Conservation (phyloP, 1,140 invertebrate species). For the Drosophila leontia region DNA sequence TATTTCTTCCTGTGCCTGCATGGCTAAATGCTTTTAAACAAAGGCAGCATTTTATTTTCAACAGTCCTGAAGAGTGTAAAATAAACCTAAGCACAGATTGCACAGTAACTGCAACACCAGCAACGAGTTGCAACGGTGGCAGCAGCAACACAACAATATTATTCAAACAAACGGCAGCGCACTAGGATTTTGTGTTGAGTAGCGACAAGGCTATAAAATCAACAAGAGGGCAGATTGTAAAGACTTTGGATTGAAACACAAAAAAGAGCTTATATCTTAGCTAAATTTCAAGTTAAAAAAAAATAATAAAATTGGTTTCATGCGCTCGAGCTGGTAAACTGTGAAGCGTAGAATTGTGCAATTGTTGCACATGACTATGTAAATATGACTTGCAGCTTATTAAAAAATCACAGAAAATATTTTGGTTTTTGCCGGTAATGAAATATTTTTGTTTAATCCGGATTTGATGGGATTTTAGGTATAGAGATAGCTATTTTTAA, state of each 20-base stretch:
- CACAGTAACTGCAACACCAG: slow-evolving; percentile 43
- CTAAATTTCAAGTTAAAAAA: slow-evolving; percentile 1
- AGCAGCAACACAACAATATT: slow-evolving; percentile 49
- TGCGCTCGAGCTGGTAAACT: neutral
- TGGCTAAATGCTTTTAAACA: slow-evolving; percentile 72
- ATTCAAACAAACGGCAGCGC: slow-evolving; percentile 63
- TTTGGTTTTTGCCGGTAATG: neutral
- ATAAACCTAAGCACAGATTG: slow-evolving; percentile 75
- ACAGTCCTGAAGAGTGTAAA: slow-evolving; percentile 50
- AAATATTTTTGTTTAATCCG: slow-evolving; percentile 10
- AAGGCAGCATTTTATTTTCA: slow-evolving; percentile 64
- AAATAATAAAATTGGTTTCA: neutral
- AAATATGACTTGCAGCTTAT: slow-evolving; percentile 31
- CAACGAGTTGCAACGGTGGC: slow-evolving; percentile 11
- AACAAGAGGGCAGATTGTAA: slow-evolving; percentile 57
- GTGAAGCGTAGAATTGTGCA: neutral
- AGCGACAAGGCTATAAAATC: slow-evolving; percentile 68
- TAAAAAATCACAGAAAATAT: slow-evolving; percentile 4
- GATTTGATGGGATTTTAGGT: neutral
- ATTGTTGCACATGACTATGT: neutral
- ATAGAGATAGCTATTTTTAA: neutral
- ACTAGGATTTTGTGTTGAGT: slow-evolving; percentile 65
- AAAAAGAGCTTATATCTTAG: slow-evolving; percentile 13
- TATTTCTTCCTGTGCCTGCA: slow-evolving; percentile 28
- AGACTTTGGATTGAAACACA: slow-evolving; percentile 11